A percentile compares a stretch with the other conserved stretches of the same genome.
Evolutionary conservation across 2,888 invertebrate genomes (phyloP).

Genomic region (Mythimna vitellina): DNA sequence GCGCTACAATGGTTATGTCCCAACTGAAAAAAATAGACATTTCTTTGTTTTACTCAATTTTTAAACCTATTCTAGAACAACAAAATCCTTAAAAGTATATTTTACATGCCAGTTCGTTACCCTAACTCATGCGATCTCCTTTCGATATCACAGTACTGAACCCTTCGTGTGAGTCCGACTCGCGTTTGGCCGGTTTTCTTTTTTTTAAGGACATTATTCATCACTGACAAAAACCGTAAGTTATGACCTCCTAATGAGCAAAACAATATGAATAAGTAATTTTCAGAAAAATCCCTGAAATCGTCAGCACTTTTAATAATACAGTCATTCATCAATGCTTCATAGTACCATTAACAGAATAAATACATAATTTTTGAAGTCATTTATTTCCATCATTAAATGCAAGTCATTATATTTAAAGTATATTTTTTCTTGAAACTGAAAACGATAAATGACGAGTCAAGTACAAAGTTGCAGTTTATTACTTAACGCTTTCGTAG

Average conservation of each 20-base stretch:
- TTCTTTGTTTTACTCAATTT: too few species aligned
- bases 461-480: conserved; percentile 3
- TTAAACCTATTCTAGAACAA: too few species aligned
- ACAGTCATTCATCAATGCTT: conserved; percentile 1
- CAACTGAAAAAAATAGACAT: too few species aligned
- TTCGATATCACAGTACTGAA: too few species aligned
- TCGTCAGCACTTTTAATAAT: background rate
- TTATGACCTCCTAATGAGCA: background rate
- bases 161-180: too few species aligned
- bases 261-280: background rate
- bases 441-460: background rate
- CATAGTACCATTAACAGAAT: conserved; percentile 9
- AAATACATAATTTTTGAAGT: conserved; percentile 27
- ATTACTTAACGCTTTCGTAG: background rate
- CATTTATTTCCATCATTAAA: background rate
- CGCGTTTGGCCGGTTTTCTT: too few species aligned
- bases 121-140: too few species aligned
- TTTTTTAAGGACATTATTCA: background rate
- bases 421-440: conserved; percentile 6
- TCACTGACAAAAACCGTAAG: background rate
- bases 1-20: too few species aligned
- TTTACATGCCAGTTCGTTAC: too few species aligned
- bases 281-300: background rate
- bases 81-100: too few species aligned
- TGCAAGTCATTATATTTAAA: background rate